Conservation (phyloP, 2,888 invertebrate genomes). For the Callosobruchus maculatus region DNA sequence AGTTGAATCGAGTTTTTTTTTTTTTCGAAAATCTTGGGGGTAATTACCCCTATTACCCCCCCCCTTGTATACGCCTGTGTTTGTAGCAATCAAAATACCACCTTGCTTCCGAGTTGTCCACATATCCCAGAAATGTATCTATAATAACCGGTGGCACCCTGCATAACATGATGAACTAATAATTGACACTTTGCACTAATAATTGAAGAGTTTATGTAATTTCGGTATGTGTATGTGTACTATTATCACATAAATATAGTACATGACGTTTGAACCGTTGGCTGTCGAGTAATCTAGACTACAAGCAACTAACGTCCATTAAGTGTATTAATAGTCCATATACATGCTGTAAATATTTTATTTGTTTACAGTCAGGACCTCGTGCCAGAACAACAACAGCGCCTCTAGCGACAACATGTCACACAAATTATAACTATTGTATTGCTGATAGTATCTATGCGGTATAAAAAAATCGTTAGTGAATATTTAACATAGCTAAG, state of each 20-base stretch:
- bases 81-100: no score
- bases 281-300: background rate
- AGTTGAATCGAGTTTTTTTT: no score
- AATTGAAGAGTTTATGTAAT: no score
- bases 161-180: no score
- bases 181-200: no score
- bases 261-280: background rate
- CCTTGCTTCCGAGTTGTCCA: no score
- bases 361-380: background rate
- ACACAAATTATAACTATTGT: background rate
- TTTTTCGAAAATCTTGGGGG: no score
- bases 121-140: no score
- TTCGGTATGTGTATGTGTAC: no score
- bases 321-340: background rate
- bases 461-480: background rate
- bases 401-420: background rate
- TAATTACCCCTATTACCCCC: no score
- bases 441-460: background rate
- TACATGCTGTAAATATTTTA: background rate
- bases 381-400: background rate
- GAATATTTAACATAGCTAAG: background rate
- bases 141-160: no score
- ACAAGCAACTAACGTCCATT: background rate
- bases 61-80: no score
- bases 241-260: background rate